Percentiles rank a stretch among this genome's conserved stretches.
Evolutionary conservation across 2,113 vertebrate genomes (phyloP).

Genomic region (Tonatia bakeri): DNA sequence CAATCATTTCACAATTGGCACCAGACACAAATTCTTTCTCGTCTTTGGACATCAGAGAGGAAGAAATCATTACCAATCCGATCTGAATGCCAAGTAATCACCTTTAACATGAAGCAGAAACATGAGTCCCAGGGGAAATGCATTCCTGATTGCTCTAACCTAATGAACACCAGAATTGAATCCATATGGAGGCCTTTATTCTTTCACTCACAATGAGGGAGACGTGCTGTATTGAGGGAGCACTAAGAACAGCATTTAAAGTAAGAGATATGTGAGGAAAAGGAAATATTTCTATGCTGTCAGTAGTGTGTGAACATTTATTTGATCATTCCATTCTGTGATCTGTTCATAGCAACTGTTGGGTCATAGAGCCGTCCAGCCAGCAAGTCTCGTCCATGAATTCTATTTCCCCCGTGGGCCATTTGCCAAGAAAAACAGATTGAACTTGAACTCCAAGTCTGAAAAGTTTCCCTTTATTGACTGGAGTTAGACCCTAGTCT

Average conservation of each 20-base stretch:
- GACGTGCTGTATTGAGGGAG: background rate
- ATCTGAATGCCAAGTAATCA: slow-evolving; percentile 24
- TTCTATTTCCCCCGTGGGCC: slow-evolving; percentile 78
- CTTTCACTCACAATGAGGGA: background rate
- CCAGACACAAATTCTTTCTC: background rate
- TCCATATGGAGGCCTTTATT: background rate
- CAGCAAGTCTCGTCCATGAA: slow-evolving; percentile 75
- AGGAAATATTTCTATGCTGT: slow-evolving; percentile 32
- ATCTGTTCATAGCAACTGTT: slow-evolving; percentile 71
- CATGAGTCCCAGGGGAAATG: background rate
- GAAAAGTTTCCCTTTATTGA: slow-evolving; percentile 81
- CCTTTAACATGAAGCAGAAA: slow-evolving; percentile 39
- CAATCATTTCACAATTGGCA: background rate
- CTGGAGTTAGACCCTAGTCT: slow-evolving; percentile 77
- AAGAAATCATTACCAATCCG: slow-evolving; percentile 6
- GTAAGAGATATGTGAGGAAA: background rate
- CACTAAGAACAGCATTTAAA: background rate
- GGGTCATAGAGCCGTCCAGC: slow-evolving; percentile 73
- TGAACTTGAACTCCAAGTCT: slow-evolving; percentile 79
- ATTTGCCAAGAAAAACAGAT: slow-evolving; percentile 83
- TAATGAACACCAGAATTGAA: slow-evolving; percentile 14
- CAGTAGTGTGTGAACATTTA: slow-evolving; percentile 42
- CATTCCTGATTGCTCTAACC: background rate
- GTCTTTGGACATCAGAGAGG: slow-evolving; percentile 11
- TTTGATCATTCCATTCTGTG: slow-evolving; percentile 65